Evolutionary conservation across 2,888 invertebrate genomes (phyloP), one percentile per base, ranked within the genome.

Genomic region (Leptogaster cylindrica): DNA sequence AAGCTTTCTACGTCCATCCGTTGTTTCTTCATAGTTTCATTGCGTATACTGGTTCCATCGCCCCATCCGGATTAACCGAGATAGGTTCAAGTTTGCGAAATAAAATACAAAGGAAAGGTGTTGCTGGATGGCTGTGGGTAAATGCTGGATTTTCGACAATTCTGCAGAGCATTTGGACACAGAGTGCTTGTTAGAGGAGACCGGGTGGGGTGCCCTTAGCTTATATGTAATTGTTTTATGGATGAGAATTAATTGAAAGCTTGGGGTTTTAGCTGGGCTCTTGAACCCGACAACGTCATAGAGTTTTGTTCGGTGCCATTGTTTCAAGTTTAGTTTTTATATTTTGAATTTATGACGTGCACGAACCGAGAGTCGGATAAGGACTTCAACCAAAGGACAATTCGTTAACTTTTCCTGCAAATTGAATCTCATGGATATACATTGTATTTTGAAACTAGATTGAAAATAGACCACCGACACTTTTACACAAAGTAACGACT

Each of bases 141-240:
- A 46, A n/a, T n/a, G 46, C 20, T 46, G 46, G 46, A 46, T 46
- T 46, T 23, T 46, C 46, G 25, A 10, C 12, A 25, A 46, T 8
- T 46, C 23, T 2, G 12, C 20, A 23, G 46, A 20, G 25, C 23
- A 20, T 25, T 46, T 16, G 16, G 46, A n/a, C 25, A 16, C 23
- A 44, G 44, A 10, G 44, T 16, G 25, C 46, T 46, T 25, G 25
- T 46, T 25, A 46, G 10, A 2, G n/a, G n/a, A 25, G 12, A 46
- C 23, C n/a, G 46, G 10, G 25, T 46, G 18, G 46, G 6, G 20
- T 46, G n/a, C n/a, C 2, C 25, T 12, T 3, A 46, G 18, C 46
- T n/a, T n/a, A n/a, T n/a, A n/a, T n/a, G 16, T 46, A 46, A 46
- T 46, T 46, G 46, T 46, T 46, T 46, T 46, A 46, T 46, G 46